A percentile compares a stretch with the other conserved stretches of the same genome.
Evolutionary conservation across 2,797 vertebrate species (phyloP).

Genomic region (Oreortyx pictus): DNA sequence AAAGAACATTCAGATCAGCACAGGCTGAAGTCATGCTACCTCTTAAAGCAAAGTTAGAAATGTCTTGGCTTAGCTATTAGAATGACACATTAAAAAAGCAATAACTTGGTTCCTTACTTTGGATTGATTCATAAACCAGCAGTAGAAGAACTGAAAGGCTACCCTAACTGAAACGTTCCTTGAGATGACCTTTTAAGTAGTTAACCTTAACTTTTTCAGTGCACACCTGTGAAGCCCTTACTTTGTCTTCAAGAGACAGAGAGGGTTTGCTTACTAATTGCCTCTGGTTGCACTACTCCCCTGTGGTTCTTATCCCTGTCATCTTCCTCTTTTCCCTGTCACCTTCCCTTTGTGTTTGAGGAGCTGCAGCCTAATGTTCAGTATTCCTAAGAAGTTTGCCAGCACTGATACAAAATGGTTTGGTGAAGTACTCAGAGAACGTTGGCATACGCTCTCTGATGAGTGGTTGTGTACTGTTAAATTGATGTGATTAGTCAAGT

Average conservation of each 20-base stretch:
- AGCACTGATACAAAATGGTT: constrained; percentile 19
- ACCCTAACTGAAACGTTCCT: constrained; percentile 21
- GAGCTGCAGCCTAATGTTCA: constrained; percentile 48
- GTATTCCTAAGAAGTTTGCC: constrained; percentile 53
- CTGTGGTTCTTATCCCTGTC: constrained; percentile 27
- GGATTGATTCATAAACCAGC: constrained; percentile 41
- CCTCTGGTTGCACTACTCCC: neutral
- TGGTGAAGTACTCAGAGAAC: constrained; percentile 1
- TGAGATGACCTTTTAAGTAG: constrained; percentile 50
- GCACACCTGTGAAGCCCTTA: constrained; percentile 39
- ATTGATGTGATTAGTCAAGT: constrained; percentile 62
- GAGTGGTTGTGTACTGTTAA: constrained; percentile 37
- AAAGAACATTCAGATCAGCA: neutral
- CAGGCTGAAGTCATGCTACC: neutral
- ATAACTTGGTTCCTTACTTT: constrained; percentile 33
- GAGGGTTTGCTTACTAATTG: constrained; percentile 55
- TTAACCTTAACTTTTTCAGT: constrained; percentile 43
- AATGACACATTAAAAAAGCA: constrained; percentile 38
- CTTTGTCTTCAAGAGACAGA: constrained; percentile 23
- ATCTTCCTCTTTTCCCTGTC: constrained; percentile 2
- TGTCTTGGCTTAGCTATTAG: constrained; percentile 5
- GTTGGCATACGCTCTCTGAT: constrained; percentile 3
- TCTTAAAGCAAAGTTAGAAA: constrained; percentile 46
- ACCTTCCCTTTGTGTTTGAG: constrained; percentile 48
- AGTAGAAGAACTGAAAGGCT: constrained; percentile 49